Conservation (phyloP, 2,113 vertebrate species). For the Gasterosteus aculeatus region DNA sequence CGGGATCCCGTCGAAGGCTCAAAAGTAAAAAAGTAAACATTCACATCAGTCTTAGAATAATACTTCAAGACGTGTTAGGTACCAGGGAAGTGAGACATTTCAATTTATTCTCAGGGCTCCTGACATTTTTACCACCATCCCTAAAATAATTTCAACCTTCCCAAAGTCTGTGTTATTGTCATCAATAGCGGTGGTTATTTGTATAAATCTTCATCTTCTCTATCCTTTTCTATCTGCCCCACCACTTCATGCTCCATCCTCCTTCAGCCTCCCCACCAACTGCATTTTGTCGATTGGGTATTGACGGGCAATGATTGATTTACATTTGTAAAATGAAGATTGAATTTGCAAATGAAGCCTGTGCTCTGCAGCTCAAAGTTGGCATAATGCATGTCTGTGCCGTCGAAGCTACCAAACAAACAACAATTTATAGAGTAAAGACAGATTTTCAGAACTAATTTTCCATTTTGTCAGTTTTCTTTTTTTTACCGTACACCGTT, state of each 20-base stretch:
- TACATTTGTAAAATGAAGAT: conserved; percentile 55
- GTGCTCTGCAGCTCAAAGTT: conserved; percentile 39
- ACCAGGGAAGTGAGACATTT: too few relatives aligned
- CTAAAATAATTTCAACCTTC: neutral
- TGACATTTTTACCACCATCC: neutral
- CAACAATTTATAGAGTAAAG: conserved; percentile 5
- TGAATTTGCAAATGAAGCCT: conserved; percentile 51
- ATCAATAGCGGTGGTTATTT: neutral
- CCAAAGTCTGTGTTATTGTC: neutral
- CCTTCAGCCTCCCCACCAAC: conserved; percentile 48
- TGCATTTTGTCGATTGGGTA: conserved; percentile 56
- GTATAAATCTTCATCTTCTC: conserved; percentile 25
- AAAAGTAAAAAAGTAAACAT: neutral
- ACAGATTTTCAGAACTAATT: conserved; percentile 31
- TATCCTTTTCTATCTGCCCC: conserved; percentile 16
- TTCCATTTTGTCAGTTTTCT: conserved; percentile 40
- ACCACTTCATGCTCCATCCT: conserved; percentile 36
- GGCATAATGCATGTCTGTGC: conserved; percentile 2
- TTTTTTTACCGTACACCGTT: conserved; percentile 18
- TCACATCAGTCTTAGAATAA: neutral
- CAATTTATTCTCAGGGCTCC: neutral
- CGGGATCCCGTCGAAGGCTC: neutral
- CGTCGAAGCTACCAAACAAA: neutral
- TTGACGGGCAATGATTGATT: conserved; percentile 68
- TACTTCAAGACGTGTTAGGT: too few relatives aligned